Conservation (phyloP, 2,113 vertebrate genomes). For the Crypturellus undulatus region DNA sequence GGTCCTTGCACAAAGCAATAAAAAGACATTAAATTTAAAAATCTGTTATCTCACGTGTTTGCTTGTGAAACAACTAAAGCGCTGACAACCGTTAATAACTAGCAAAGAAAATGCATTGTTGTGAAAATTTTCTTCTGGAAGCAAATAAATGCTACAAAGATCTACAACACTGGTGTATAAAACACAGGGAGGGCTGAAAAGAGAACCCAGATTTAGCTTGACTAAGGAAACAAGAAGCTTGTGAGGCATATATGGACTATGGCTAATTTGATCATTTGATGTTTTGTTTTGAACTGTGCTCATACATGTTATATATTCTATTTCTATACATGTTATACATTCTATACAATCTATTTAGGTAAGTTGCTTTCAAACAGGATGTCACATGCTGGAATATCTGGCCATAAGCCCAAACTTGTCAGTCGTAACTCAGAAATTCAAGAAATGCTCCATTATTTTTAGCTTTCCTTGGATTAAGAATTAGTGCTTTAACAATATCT, state of each 20-base stretch:
- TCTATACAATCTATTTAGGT: accelerated
- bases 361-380: neutral
- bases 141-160: neutral
- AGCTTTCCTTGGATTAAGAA: neutral
- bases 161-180: neutral
- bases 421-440: neutral
- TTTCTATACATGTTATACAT: neutral
- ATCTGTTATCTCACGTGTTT: slow-evolving; percentile 7
- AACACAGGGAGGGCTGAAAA: neutral
- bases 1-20: neutral
- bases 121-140: slow-evolving; percentile 19
- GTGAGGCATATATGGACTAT: neutral
- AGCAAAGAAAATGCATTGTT: neutral
- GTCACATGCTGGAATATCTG: neutral
- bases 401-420: neutral
- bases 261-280: neutral
- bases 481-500: neutral
- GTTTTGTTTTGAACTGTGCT: neutral
- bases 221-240: neutral
- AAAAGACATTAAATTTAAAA: slow-evolving; percentile 48
- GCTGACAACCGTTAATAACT: neutral
- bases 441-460: neutral
- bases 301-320: neutral
- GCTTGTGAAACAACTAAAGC: slow-evolving; percentile 33
- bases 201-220: neutral